Base-by-base conservation (phyloP, 2,888 invertebrate species). In the Ashinkailepas kermadecensis region DNA sequence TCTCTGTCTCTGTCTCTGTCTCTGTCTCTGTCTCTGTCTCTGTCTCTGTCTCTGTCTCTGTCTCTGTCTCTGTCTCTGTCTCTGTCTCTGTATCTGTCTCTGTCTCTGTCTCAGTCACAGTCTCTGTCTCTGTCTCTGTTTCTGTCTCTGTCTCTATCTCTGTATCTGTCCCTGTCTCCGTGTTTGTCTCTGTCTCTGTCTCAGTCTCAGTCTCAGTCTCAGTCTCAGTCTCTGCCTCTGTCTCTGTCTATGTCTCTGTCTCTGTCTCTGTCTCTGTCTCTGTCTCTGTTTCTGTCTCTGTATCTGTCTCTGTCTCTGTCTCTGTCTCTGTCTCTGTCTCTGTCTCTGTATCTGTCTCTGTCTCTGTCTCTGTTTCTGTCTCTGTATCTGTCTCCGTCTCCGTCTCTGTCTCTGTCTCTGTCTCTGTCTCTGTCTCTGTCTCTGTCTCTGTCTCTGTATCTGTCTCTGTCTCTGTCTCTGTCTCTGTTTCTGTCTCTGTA, bases 11-110 rank as follows among this genome's bases (percentile, higher is more conserved):
- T n/a, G n/a, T 80, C 57, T 80, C 57, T 80, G 56, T 58, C 39
- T 80, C 57, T 80, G 56, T 80, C 57, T 80, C 39, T 80, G 56
- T 80, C 57, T 80, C 57, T 80, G 80, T 80, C 57, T 80, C 57
- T 80, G 56, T 80, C 39, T 80, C 57, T 80, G 9, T 80, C 21
- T 39, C 39, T 80, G 11, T 80, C 21, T 80, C 21, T 54, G 56
- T 80, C 21, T 80, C 15, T 80, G 56, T 80, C 21, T 80, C 21
- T 80, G 7, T 80, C 21, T 80, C 21, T 80, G 12, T 80, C 15
- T 80, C 21, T 80, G 0, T 56, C 15, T 10, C 21, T 80, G 21
- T 84, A 1, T 80, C n/a, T 78, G 39, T 21, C n/a, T 78, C 21
- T 21, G 39, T 18, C n/a, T 78, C n/a, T 78, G 12, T 78, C 10